phyloP scores from a whole-genome alignment of 2,113 vertebrate species.

The Eonycteris spelaea region DNA sequence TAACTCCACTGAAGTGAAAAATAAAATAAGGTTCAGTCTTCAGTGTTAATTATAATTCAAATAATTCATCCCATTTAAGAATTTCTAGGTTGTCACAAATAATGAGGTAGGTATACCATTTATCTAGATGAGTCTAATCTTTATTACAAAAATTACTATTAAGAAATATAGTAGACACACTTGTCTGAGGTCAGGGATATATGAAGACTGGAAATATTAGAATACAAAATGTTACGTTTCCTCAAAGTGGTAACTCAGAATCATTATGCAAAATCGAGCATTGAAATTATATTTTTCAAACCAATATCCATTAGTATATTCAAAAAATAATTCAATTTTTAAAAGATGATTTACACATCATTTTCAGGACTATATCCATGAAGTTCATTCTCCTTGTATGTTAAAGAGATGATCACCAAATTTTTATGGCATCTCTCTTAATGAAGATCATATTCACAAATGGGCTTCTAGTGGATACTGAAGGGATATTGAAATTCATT shows the following conservation, averaged over 20 bases:
- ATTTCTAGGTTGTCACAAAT: background rate
- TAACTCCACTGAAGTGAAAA: background rate
- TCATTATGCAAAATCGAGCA: background rate
- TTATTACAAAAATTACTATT: background rate
- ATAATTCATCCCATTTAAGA: background rate
- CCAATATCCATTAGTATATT: background rate
- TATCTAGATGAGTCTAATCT: background rate
- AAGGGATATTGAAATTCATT: background rate
- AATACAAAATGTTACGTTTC: background rate
- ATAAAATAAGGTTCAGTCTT: background rate
- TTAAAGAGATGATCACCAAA: background rate
- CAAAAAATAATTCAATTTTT: background rate
- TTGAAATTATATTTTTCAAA: background rate
- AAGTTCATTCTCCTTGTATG: background rate
- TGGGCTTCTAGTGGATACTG: background rate
- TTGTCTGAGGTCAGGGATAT: background rate
- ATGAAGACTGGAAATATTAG: background rate
- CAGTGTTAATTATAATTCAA: background rate
- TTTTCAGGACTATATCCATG: background rate
- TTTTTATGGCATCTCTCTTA: background rate
- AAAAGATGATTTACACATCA: background rate
- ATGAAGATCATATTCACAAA: background rate
- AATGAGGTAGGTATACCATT: background rate
- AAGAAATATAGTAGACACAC: background rate
- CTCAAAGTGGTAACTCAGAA: background rate